Percentiles rank a stretch among this genome's conserved stretches.
Evolutionary conservation across 2,888 invertebrate genomes (phyloP).

Genomic region (Acheta domesticus): DNA sequence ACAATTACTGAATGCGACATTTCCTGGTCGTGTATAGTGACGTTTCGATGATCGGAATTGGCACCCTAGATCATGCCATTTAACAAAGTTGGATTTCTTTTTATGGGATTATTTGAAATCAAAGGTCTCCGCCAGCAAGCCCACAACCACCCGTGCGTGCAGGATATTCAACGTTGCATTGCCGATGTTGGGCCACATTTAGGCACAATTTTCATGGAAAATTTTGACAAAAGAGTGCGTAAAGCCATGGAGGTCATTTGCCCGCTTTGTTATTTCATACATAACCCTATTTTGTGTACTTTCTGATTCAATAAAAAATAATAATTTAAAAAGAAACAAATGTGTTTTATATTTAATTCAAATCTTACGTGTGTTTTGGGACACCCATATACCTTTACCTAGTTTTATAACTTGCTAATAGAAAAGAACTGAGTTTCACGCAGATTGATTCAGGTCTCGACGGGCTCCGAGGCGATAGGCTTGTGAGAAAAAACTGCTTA

Average conservation of each 20-base stretch:
- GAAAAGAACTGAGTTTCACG: too few species aligned
- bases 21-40: not conserved
- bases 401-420: too few species aligned
- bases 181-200: not conserved
- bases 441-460: too few species aligned
- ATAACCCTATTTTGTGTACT: not conserved
- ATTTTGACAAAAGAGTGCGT: not conserved
- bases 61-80: not conserved
- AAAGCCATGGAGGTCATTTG: not conserved
- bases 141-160: not conserved
- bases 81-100: too few species aligned
- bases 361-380: not conserved
- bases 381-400: too few species aligned
- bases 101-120: not conserved
- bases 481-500: too few species aligned
- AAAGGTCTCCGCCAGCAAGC: not conserved
- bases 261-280: not conserved
- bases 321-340: not conserved
- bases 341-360: conserved; percentile 21
- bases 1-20: not conserved
- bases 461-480: too few species aligned
- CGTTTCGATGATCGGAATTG: not conserved
- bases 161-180: not conserved
- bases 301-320: not conserved
- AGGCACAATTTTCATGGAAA: not conserved